These are phyloP conservation scores for Tonatia bakeri DNA, from an alignment of 2,113 vertebrate species.

Conservation along the genomic window DNA sequence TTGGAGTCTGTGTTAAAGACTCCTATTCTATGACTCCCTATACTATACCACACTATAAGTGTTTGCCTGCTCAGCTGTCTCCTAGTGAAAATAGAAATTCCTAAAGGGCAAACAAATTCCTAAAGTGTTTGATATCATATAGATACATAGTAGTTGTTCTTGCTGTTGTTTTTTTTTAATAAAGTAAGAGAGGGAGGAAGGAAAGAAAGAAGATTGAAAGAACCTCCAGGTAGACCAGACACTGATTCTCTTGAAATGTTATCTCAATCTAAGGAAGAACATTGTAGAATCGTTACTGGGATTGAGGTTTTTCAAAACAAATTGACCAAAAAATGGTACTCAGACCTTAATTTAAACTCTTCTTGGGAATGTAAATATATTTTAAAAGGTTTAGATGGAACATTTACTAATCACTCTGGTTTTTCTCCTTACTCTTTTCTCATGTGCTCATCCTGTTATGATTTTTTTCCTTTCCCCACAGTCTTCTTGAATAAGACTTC, in stretches of 20 bases:
- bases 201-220: neutral
- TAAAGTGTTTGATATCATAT: neutral
- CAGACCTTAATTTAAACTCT: neutral
- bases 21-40: neutral
- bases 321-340: neutral
- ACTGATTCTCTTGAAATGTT: neutral
- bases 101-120: neutral
- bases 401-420: neutral
- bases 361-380: neutral
- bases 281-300: neutral
- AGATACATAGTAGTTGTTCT: neutral
- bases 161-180: neutral
- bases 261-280: neutral
- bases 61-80: neutral
- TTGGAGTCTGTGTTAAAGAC: neutral
- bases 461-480: neutral
- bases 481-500: neutral
- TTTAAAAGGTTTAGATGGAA: neutral
- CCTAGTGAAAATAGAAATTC: neutral
- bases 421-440: neutral
- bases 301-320: neutral
- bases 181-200: neutral
- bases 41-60: neutral
- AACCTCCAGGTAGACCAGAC: neutral
- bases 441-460: neutral